phyloP scores from a whole-genome alignment of 2,888 invertebrate species.

The Ischnus inquisitorius region DNA sequence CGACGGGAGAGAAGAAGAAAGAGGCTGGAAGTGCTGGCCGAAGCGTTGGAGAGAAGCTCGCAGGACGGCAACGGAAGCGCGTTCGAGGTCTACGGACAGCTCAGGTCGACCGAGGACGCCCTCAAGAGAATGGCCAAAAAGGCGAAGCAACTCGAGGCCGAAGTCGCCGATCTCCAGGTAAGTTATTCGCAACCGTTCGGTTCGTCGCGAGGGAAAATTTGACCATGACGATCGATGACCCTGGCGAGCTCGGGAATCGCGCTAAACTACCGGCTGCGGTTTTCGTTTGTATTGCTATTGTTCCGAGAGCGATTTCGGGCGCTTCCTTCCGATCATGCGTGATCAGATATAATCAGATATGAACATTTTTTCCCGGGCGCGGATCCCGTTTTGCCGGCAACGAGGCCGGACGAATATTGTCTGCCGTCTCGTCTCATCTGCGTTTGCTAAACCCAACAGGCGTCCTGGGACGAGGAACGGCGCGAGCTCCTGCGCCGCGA shows the following conservation, averaged over 20 bases:
- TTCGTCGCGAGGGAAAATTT: no score
- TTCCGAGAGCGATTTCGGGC: no score
- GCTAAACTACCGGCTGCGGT: no score
- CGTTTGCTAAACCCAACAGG: slow-evolving; percentile 70
- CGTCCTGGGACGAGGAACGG: slow-evolving; percentile 84
- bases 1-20: slow-evolving; percentile 79
- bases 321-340: no score
- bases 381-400: background rate
- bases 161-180: slow-evolving; percentile 82
- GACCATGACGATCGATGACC: no score
- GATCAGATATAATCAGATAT: no score
- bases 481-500: slow-evolving; percentile 83
- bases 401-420: background rate
- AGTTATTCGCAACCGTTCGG: no score
- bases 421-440: slow-evolving; percentile 21
- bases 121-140: slow-evolving; percentile 82
- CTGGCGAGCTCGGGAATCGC: no score
- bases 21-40: slow-evolving; percentile 80
- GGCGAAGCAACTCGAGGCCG: slow-evolving; percentile 82
- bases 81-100: slow-evolving; percentile 84
- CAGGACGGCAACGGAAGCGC: slow-evolving; percentile 82
- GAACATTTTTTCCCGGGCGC: no score
- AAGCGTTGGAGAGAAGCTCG: slow-evolving; percentile 81
- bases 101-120: slow-evolving; percentile 83
- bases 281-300: no score